Base-by-base conservation (phyloP, 2,888 invertebrate species). In the Glaucopsyche alexis region DNA sequence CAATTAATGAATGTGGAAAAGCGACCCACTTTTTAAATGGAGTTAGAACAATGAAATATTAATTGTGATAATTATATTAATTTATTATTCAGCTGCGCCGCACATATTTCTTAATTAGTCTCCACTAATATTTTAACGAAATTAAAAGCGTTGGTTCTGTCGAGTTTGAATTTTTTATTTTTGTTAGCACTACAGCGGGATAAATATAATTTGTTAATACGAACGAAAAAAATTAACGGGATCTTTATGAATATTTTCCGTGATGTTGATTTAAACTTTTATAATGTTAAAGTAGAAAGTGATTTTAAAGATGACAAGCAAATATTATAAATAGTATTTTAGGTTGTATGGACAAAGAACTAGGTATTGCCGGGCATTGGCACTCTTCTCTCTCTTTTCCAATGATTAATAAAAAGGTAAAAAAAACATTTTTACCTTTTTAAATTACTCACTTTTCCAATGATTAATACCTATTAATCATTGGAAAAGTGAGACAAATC, bases 1-100 rank as follows among this genome's bases (percentile, higher is more conserved):
- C 78, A 78, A 79, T 78, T 80, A 79, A 78, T 80, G 78, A 80
- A 80, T 80, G 79, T 80, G 78, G 78, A 78, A 80, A 79, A 81
- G 74, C 78, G 78, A 78, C 79, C 80, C 76, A 80, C 79, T 79
- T 79, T 77, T 77, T 77, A 76, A 77, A 77, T 77, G 77, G 77
- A 77, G 75, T 77, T 77, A 77, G 77, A 77, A 77, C 77, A 77
- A 77, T 77, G 76, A 74, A 76, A 76, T 77, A 77, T 77, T 77
- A 77, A 77, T 77, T 77, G 77, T 76, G 76, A 77, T 77, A 77
- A 77, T 76, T 77, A 77, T 77, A 77, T 77, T 76, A 72, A 64
- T 45, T 64, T 55, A 60, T 42, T 14, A 66, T 71, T 55, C 60
- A 71, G 69, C 47, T 47, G 47, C 64, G 38, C 71, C 55, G 52